Percentiles rank a stretch among this genome's conserved stretches.
These are phyloP conservation scores for Mesitornis unicolor DNA, from an alignment of 2,113 vertebrate species.

Conservation along the genomic window DNA sequence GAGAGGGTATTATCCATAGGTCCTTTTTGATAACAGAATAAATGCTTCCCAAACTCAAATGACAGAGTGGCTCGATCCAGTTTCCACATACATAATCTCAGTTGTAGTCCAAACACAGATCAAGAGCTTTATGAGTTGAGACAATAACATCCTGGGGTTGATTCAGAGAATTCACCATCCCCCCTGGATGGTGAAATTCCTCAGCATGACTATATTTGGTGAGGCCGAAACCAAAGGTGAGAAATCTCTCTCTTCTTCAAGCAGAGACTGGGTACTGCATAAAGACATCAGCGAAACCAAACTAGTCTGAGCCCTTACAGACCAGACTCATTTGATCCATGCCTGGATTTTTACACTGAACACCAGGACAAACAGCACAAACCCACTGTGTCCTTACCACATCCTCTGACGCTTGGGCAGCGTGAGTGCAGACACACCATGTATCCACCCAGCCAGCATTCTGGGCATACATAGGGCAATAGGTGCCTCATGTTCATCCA, in stretches of 20 bases:
- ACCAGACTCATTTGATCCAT: background rate
- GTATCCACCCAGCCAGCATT: accelerated
- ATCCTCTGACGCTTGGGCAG: background rate
- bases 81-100: background rate
- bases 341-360: background rate
- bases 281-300: accelerated
- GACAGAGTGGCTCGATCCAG: background rate
- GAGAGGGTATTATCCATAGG: background rate
- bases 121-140: background rate
- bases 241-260: background rate
- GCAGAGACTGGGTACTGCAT: background rate
- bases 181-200: background rate
- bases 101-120: background rate
- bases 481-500: background rate
- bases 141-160: constrained; percentile 36
- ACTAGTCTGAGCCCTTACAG: background rate
- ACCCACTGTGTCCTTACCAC: too few species aligned
- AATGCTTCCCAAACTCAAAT: background rate
- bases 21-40: background rate
- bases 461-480: accelerated
- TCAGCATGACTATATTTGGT: constrained; percentile 31
- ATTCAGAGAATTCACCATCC: constrained; percentile 54
- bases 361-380: background rate
- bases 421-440: accelerated
- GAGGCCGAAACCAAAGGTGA: constrained; percentile 20